Base-by-base conservation (phyloP, 2,888 invertebrate species). In the Mimachlamys varia region DNA sequence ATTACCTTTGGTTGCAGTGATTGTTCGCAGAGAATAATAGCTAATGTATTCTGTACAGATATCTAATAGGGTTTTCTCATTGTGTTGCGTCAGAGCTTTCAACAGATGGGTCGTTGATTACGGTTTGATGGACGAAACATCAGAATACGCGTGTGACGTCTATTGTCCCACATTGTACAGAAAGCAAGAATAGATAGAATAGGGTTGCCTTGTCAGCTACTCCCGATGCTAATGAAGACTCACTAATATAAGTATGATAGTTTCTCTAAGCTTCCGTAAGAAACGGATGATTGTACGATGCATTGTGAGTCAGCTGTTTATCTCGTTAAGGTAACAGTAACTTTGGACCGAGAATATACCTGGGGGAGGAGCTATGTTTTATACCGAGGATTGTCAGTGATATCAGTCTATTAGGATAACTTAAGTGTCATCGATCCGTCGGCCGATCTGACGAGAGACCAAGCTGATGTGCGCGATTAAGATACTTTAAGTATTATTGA, bases 41-140 rank as follows among this genome's bases (percentile, higher is more conserved):
- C 5, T 76, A 76, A 76, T 76, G 76, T 76, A 76, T 76, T 76
- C 76, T 27, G 17, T 7, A 76, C 33, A 76, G 76, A 27, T 76
- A 76, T 76, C 76, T 76, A 76, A 4, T 33, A 76, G 76, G 7
- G 76, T 7, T 76, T 76, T 76, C 76, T 76, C 76, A 76, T 76
- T 76, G 76, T 76, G 76, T 76, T 76, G 33, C 76, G 33, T 76
- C 76, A 76, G 76, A 27, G 15, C 76, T 7, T 76, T 76, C 76
- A 76, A 76, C 76, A 76, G 76, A 76, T 76, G 76, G 76, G 22
- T 76, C 33, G 76, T 76, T 76, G 76, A 76, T 76, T 76, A 76
- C 27, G 0, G 76, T 76, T 76, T 76, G 76, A 76, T 76, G 76
- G 76, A 27, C 33, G 76, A 76, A 76, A 76, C 76, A 76, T 76